These are phyloP conservation scores for Rhyacichthys aspro DNA, from an alignment of 2,797 vertebrate genomes.

Conservation along the genomic window DNA sequence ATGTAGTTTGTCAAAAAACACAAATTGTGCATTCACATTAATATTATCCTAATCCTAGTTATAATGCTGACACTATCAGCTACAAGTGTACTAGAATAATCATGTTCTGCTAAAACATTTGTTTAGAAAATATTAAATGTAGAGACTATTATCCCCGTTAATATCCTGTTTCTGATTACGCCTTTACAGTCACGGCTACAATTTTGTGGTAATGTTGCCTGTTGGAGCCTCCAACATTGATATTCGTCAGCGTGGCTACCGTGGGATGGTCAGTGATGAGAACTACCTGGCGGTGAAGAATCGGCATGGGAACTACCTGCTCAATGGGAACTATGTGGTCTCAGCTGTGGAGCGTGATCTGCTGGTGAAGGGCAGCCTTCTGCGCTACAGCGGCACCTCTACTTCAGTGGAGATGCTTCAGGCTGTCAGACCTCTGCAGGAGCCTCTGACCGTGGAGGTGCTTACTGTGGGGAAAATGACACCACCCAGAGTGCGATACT, in stretches of 20 bases:
- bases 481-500: conserved; percentile 93
- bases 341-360: conserved; percentile 92
- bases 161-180: conserved; percentile 5
- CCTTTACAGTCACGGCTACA: conserved; percentile 90
- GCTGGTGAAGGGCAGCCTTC: conserved; percentile 88
- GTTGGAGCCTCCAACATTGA: conserved; percentile 91
- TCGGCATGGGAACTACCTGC: conserved; percentile 87
- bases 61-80: too few species aligned
- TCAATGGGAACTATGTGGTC: conserved; percentile 96
- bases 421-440: conserved; percentile 88
- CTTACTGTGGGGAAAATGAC: conserved; percentile 97
- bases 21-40: too few species aligned
- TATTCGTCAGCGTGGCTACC: conserved; percentile 93
- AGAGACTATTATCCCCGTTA: neutral
- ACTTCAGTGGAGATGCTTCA: conserved; percentile 89
- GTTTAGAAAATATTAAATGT: too few species aligned
- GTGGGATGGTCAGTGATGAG: conserved; percentile 90
- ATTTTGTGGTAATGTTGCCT: conserved; percentile 92
- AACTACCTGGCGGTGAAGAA: conserved; percentile 96
- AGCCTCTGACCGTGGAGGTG: conserved; percentile 91
- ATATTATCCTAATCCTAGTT: too few species aligned
- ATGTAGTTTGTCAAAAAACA: too few species aligned
- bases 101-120: too few species aligned
- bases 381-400: conserved; percentile 93
- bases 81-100: too few species aligned